Evolutionary conservation across 2,113 vertebrate genomes (phyloP), one percentile per base, ranked within the genome.

Genomic region (Eretmochelys imbricata): DNA sequence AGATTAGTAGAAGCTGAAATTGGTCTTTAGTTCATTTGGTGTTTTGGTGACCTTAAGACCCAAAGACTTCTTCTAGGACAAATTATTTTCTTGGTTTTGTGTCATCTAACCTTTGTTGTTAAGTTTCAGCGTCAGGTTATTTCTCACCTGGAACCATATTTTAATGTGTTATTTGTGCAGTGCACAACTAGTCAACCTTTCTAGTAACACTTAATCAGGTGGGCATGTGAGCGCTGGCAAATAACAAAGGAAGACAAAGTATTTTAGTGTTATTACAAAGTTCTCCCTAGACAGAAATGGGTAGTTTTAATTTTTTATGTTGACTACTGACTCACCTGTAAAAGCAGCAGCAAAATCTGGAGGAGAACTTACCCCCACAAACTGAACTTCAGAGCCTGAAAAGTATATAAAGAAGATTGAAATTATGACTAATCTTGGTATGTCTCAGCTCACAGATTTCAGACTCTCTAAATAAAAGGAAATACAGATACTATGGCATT

Each of bases 131-230:
- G 91, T 80, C 90, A 93, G 38, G 27, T 81, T 94, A 50, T 95
- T 97, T 96, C 80, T 96, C 65, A 69, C 31, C 80, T 80, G 92
- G 65, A 96, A 89, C 53, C 78, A 48, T 10, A 81, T 82, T 72
- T 94, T 91, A 91, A 90, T 78, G 54, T 94, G 59, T 85, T 94
- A 20, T 97, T 96, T 98, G 83, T 96, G 85, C 79, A 84, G 59
- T 82, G 72, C 46, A 17, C 85, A 94, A 89, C 82, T 85, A 59
- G 29, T 80, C 76, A 94, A 35, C 49, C 9, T 97, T 94, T 94
- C 88, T 51, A 79, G 17, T 83, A 84, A 50, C 59, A 42, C 94
- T 97, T 93, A 95, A 88, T 93, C 80, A 94, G 79, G 50, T 84
- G 31, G 86, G 16, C 5, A 4, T 65, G 82, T 87, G 20, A 93